Evolutionary conservation across 2,113 vertebrate genomes (phyloP).

Genomic region (Cacatua alba): DNA sequence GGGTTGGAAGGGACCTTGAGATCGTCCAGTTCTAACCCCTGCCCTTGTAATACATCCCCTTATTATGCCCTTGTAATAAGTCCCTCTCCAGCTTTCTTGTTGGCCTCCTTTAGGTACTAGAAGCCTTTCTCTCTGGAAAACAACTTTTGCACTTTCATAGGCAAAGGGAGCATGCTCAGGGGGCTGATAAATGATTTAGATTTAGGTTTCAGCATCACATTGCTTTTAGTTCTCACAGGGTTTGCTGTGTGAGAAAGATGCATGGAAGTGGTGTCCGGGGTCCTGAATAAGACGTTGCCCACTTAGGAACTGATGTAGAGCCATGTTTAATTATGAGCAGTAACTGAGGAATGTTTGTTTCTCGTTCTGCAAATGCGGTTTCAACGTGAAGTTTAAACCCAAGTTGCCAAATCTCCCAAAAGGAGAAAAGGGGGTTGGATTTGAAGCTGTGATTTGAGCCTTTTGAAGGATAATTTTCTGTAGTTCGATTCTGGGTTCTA

Average conservation of each 20-base stretch:
- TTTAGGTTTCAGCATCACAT: background rate
- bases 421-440: background rate
- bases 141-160: background rate
- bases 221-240: background rate
- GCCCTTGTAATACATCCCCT: no score
- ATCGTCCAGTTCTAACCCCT: background rate
- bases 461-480: background rate
- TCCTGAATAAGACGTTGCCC: background rate
- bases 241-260: background rate
- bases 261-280: accelerated
- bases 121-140: background rate
- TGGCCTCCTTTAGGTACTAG: background rate
- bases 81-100: background rate
- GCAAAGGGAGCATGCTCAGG: background rate
- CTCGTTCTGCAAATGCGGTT: background rate
- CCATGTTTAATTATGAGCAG: background rate
- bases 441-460: background rate
- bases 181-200: background rate
- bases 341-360: background rate
- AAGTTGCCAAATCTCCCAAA: background rate
- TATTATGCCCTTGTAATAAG: no score
- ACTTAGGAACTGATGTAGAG: background rate
- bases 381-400: background rate
- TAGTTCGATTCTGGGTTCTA: background rate
- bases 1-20: background rate